These are phyloP conservation scores for Pogonocichla stellata DNA, from an alignment of 2,113 vertebrate species.

Conservation along the genomic window DNA sequence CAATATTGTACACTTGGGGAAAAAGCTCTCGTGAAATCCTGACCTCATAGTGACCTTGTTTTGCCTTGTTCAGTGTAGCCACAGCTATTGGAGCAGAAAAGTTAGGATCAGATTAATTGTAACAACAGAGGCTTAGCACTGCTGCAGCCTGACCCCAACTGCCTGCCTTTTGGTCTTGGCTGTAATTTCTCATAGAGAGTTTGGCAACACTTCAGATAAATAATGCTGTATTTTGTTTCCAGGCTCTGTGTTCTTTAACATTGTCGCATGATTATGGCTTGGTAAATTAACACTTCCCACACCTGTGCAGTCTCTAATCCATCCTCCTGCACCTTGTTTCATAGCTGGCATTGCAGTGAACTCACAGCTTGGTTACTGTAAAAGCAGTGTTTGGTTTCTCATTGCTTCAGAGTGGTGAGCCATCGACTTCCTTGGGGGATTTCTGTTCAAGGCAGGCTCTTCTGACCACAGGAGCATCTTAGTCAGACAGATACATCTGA, in stretches of 20 bases:
- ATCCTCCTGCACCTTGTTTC: background rate
- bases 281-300: background rate
- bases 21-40: background rate
- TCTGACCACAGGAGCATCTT: background rate
- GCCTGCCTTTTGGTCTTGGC: slow-evolving; percentile 30
- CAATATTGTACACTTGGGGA: background rate
- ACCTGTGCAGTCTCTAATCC: background rate
- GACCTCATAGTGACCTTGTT: background rate
- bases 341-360: background rate
- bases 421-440: background rate
- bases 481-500: background rate
- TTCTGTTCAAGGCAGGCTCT: background rate
- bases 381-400: slow-evolving; percentile 53
- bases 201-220: background rate
- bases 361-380: background rate
- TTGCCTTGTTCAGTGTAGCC: background rate
- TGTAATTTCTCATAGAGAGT: background rate
- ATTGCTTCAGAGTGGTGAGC: slow-evolving; percentile 44
- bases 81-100: slow-evolving; percentile 2
- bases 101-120: background rate
- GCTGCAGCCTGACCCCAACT: slow-evolving; percentile 63
- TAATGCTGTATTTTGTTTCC: background rate
- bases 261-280: slow-evolving; percentile 34
- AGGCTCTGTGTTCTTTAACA: background rate
- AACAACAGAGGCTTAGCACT: slow-evolving; percentile 51